These are phyloP conservation scores for Gortyna flavago DNA, from an alignment of 2,888 invertebrate genomes.

Conservation along the genomic window DNA sequence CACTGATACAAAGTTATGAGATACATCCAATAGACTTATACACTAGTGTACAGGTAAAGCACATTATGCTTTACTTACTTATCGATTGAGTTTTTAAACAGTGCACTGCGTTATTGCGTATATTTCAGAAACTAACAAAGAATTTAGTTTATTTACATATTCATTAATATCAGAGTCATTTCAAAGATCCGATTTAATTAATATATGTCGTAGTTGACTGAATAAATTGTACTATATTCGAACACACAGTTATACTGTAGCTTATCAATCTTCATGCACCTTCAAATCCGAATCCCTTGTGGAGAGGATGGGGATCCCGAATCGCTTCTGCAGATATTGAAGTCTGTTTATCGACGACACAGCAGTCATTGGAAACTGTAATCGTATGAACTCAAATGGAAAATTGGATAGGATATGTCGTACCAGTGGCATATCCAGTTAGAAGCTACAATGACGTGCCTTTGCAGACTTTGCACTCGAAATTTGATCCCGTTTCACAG, in stretches of 20 bases:
- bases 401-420: slow-evolving; percentile 56
- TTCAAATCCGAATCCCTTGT: slow-evolving; percentile 17
- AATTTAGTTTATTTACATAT: neutral
- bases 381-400: slow-evolving; percentile 57
- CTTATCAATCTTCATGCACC: slow-evolving; percentile 20
- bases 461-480: slow-evolving; percentile 51
- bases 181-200: neutral
- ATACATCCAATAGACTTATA: no score
- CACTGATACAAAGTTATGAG: no score
- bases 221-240: no score
- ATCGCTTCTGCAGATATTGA: slow-evolving; percentile 6
- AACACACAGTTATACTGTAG: neutral
- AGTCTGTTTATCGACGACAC: slow-evolving; percentile 48
- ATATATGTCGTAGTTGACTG: neutral
- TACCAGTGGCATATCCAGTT: slow-evolving; percentile 41
- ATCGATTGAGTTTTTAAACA: neutral
- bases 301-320: neutral
- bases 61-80: no score
- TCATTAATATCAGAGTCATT: neutral
- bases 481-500: slow-evolving; percentile 54
- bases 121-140: neutral
- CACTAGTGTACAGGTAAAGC: no score
- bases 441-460: slow-evolving; percentile 43
- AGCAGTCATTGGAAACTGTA: slow-evolving; percentile 49
- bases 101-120: neutral